Conservation (phyloP, 1,140 invertebrate genomes). For the Ladona fulva region DNA sequence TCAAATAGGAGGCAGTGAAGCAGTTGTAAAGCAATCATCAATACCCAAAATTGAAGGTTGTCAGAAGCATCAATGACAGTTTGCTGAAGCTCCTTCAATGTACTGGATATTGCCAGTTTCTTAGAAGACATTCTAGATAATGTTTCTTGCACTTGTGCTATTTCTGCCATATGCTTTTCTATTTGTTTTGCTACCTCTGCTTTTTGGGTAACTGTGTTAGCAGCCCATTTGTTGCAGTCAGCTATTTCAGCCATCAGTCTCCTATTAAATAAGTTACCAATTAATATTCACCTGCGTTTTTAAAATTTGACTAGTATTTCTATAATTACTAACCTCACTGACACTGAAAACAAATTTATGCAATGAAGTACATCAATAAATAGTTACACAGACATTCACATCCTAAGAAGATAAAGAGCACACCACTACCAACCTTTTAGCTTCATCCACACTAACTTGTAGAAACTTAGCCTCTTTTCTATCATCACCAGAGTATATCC, state of each 20-base stretch:
- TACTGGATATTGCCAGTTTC: conserved; percentile 28
- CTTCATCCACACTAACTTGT: conserved; percentile 52
- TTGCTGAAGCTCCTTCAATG: not conserved
- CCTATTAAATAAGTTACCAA: conserved; percentile 22
- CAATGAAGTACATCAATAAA: conserved; percentile 25
- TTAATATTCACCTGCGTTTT: no score
- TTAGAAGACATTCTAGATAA: conserved; percentile 11
- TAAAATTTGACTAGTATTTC: no score
- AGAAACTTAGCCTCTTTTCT: conserved; percentile 40
- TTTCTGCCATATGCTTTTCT: not conserved
- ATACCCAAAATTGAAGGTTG: not conserved
- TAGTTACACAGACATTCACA: no score
- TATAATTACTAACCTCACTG: no score
- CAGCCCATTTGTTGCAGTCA: not conserved
- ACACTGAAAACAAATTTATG: conserved; percentile 34
- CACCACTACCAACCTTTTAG: conserved; percentile 42
- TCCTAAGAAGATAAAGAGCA: no score
- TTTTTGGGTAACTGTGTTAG: not conserved
- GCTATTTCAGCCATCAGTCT: conserved; percentile 31
- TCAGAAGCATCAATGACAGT: not conserved
- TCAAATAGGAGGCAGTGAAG: not conserved
- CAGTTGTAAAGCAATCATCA: no score
- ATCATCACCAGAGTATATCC: conserved; percentile 44
- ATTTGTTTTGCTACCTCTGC: not conserved
- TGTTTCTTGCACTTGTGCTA: not conserved